Evolutionary conservation across 1,140 invertebrate species (phyloP), one percentile per base, ranked within the genome.

Genomic region (Hyles euphorbiae): DNA sequence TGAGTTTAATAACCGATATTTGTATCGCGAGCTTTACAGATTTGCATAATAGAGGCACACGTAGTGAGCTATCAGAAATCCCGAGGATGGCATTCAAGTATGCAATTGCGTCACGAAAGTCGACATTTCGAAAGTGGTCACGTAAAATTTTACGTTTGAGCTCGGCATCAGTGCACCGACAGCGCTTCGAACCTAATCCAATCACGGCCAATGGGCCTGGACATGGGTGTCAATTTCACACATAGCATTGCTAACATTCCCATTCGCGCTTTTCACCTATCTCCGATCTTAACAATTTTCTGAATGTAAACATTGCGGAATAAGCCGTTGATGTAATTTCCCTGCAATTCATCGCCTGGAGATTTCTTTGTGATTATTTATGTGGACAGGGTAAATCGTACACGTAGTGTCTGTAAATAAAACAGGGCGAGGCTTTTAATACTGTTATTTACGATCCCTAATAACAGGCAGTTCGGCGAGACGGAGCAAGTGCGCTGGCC

Each of bases 91-190:
- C 52, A 56, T 64, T 71, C 66, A 70, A 74, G 64, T 78, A 70
- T 79, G 74, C 81, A 79, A 83, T 84, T 72, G 65, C 68, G 64
- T 72, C 74, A 74, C 72, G 74, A 74, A 77, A 80, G 68, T 68
- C 74, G 70, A 72, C 73, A 70, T 77, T 82, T 71, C 53, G 73
- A 77, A 81, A 82, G 83, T 80, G 79, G 85, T 88, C 83, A 86
- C 81, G 83, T 88, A 88, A 87, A 87, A 88, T 86, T 84, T 86
- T 81, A 88, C 78, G 81, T 85, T 81, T 83, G 74, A 78, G 72
- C 69, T 76, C 74, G 66, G 62, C 76, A 74, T 79, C 73, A 72
- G 67, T 70, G 68, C 66, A 61, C 57, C 73, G 78, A 78, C 74
- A 74, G 70, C 79, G 78, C 72, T 77, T 76, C 70, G 70, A 71